Conservation (phyloP, 1,140 invertebrate species). For the Cardiocondyla obscurior region DNA sequence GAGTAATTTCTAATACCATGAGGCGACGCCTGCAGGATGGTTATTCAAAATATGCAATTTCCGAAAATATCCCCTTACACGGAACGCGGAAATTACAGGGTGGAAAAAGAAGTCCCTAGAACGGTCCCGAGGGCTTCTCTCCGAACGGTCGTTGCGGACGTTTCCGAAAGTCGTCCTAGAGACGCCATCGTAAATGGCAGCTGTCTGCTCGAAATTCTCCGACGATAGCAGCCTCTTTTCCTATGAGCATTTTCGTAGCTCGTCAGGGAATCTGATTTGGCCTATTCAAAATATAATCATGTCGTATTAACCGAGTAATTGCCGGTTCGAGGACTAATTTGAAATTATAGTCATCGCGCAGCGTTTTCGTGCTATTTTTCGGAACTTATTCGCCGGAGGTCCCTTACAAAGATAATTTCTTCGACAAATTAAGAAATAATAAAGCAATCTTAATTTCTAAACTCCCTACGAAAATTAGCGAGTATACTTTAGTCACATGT, state of each 20-base stretch:
- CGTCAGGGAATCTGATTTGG: constrained; percentile 45
- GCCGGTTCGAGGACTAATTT: constrained; percentile 58
- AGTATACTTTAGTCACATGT: not conserved
- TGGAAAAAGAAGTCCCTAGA: constrained; percentile 69
- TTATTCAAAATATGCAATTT: constrained; percentile 75
- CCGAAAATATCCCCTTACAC: constrained; percentile 77
- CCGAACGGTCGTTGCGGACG: constrained; percentile 46
- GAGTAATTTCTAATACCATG: constrained; percentile 49
- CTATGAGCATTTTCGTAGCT: constrained; percentile 20
- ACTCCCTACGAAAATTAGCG: not conserved
- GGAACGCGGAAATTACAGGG: constrained; percentile 78
- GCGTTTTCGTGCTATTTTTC: constrained; percentile 26
- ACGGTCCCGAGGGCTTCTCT: constrained; percentile 49
- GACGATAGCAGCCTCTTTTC: constrained; percentile 53
- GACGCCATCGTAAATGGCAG: constrained; percentile 70
- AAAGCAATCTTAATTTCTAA: constrained; percentile 17
- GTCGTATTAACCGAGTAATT: constrained; percentile 57
- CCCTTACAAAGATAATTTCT: constrained; percentile 1
- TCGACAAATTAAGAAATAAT: constrained; percentile 15
- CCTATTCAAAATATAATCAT: constrained; percentile 57
- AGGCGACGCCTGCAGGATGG: constrained; percentile 65
- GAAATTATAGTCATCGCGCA: constrained; percentile 60
- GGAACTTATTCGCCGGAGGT: not conserved
- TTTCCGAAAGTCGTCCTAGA: constrained; percentile 64
- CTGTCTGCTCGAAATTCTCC: constrained; percentile 67